Percentiles rank a stretch among this genome's conserved stretches.
Evolutionary conservation across 2,888 invertebrate species (phyloP).

Genomic region (Megamerina dolium): DNA sequence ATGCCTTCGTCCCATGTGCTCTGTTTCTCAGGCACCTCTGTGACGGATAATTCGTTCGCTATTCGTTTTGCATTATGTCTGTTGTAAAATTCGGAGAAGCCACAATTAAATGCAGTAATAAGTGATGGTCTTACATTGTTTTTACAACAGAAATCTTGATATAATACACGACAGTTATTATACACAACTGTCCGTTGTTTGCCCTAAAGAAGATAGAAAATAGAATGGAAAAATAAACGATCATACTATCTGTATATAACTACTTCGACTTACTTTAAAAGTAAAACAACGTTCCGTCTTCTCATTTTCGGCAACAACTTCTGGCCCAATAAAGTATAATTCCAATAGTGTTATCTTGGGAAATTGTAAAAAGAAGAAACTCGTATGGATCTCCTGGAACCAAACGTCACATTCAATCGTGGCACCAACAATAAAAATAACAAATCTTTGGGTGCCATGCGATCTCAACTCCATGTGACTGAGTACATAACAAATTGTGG

Average conservation of each 20-base stretch:
- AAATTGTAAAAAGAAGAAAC: conserved; percentile 34
- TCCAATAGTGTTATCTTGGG: conserved; percentile 25
- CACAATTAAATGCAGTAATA: conserved; percentile 36
- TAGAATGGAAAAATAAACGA: neutral
- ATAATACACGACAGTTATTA: conserved; percentile 17
- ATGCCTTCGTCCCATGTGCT: conserved; percentile 27
- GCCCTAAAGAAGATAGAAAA: conserved; percentile 9
- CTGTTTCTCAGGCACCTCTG: neutral
- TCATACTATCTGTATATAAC: neutral
- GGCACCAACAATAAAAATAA: conserved; percentile 32
- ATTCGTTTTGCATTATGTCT: too few species aligned
- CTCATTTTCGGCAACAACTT: conserved; percentile 8
- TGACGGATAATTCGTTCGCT: too few species aligned
- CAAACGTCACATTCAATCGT: conserved; percentile 27
- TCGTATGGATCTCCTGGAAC: conserved; percentile 31
- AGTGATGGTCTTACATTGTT: conserved; percentile 24
- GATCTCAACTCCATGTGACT: conserved; percentile 16
- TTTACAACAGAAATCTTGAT: conserved; percentile 23
- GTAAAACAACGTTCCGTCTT: neutral
- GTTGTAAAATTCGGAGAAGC: conserved; percentile 37
- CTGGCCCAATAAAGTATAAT: conserved; percentile 34
- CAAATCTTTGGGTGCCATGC: conserved; percentile 13
- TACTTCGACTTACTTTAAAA: conserved; percentile 11
- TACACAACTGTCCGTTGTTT: conserved; percentile 16
- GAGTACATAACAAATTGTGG: conserved; percentile 30